Evolutionary conservation across 1,140 invertebrate species (phyloP).

Genomic region (Chrysoperla carnea): DNA sequence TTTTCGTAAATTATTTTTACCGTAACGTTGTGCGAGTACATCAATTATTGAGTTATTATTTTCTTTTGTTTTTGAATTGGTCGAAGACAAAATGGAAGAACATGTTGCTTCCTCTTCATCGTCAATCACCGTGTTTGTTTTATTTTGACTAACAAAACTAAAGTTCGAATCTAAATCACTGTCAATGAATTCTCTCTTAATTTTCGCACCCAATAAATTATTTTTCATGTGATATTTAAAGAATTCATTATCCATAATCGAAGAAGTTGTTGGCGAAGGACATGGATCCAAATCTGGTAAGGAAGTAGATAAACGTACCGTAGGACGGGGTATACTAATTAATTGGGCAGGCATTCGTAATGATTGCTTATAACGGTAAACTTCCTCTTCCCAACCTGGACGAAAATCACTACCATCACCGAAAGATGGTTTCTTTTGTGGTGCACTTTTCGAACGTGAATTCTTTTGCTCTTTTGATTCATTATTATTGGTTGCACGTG

Average conservation of each 20-base stretch:
- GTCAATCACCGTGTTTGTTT: conserved; percentile 29
- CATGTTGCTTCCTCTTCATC: conserved; percentile 46
- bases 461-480: conserved; percentile 11
- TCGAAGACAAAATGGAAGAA: conserved; percentile 33
- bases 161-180: conserved; percentile 48
- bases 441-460: conserved; percentile 19
- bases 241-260: conserved; percentile 28
- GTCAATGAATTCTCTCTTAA: conserved; percentile 31
- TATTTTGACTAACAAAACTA: conserved; percentile 32
- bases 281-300: conserved; percentile 55
- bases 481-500: conserved; percentile 2
- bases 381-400: conserved; percentile 62
- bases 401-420: conserved; percentile 54
- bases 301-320: conserved; percentile 41
- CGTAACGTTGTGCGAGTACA: conserved; percentile 40
- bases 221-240: background rate
- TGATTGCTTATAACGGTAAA: conserved; percentile 63
- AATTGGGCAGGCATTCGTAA: conserved; percentile 57
- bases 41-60: conserved; percentile 42
- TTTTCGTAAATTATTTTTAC: conserved; percentile 32
- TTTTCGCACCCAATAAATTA: conserved; percentile 18
- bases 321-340: conserved; percentile 51
- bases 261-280: conserved; percentile 41
- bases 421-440: conserved; percentile 38
- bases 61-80: conserved; percentile 17